Evolutionary conservation across 2,797 vertebrate genomes (phyloP).

Genomic region (Fratercula arctica): DNA sequence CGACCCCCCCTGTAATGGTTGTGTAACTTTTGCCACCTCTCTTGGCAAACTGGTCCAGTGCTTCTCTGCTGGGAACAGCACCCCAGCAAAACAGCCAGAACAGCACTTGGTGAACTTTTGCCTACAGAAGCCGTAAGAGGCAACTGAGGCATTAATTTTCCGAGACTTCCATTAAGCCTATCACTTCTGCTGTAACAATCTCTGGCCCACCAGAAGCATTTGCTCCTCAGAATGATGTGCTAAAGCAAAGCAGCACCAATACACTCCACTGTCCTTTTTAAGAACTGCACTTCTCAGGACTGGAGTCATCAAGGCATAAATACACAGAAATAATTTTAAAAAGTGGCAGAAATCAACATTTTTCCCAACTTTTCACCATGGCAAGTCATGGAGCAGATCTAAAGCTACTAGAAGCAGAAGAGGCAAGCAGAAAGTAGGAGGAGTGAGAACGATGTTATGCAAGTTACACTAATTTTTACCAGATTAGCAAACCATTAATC

Average conservation of each 20-base stretch:
- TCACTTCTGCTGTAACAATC: background rate
- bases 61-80: background rate
- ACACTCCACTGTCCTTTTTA: background rate
- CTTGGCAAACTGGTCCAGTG: background rate
- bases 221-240: background rate
- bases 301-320: background rate
- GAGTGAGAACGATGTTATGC: background rate
- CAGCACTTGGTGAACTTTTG: background rate
- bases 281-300: background rate
- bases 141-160: background rate
- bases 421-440: background rate
- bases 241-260: background rate
- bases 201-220: background rate
- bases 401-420: background rate
- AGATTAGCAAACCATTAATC: background rate
- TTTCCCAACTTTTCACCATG: background rate
- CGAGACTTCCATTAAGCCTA: background rate
- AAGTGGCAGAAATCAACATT: background rate
- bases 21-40: background rate
- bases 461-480: background rate
- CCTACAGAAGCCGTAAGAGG: background rate
- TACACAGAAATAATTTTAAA: background rate
- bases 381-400: background rate
- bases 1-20: rapidly evolving
- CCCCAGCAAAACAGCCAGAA: background rate